phyloP scores from a whole-genome alignment of 2,113 vertebrate genomes.

The Lucifuga dentata region DNA sequence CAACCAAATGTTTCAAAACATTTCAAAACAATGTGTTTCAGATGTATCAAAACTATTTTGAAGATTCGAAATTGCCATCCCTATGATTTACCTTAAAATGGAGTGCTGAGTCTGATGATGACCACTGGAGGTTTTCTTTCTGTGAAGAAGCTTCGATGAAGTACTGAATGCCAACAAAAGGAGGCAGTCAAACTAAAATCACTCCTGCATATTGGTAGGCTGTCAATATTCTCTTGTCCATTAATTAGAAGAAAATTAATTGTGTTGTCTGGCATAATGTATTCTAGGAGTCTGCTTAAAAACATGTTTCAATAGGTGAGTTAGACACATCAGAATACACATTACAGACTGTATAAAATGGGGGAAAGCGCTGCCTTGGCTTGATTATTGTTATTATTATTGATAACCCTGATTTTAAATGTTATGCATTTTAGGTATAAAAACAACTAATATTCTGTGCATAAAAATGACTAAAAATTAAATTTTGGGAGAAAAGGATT shows the following conservation, averaged over 20 bases:
- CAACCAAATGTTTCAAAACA: too few species aligned
- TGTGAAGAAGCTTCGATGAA: slow-evolving; percentile 13
- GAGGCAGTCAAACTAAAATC: neutral
- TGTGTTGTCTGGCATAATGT: slow-evolving; percentile 9
- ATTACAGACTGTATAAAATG: slow-evolving; percentile 57
- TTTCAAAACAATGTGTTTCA: too few species aligned
- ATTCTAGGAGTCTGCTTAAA: slow-evolving; percentile 16
- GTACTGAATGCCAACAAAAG: slow-evolving; percentile 2
- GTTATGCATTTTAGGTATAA: slow-evolving; percentile 55
- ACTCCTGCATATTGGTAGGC: slow-evolving; percentile 3
- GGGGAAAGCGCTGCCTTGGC: slow-evolving; percentile 57
- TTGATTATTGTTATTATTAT: slow-evolving; percentile 56
- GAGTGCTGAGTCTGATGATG: too few species aligned
- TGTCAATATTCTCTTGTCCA: neutral
- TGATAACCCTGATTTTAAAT: slow-evolving; percentile 71
- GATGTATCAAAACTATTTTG: too few species aligned
- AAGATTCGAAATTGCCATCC: too few species aligned
- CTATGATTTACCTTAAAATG: too few species aligned
- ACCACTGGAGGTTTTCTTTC: slow-evolving; percentile 7
- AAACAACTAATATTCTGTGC: slow-evolving; percentile 72
- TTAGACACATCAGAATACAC: slow-evolving; percentile 46
- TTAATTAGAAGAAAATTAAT: slow-evolving; percentile 15
- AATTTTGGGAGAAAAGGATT: slow-evolving; percentile 28
- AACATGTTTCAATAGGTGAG: slow-evolving; percentile 41
- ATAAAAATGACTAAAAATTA: slow-evolving; percentile 71